Evolutionary conservation across 2,888 invertebrate species (phyloP).

Genomic region (Lathronympha strigana): DNA sequence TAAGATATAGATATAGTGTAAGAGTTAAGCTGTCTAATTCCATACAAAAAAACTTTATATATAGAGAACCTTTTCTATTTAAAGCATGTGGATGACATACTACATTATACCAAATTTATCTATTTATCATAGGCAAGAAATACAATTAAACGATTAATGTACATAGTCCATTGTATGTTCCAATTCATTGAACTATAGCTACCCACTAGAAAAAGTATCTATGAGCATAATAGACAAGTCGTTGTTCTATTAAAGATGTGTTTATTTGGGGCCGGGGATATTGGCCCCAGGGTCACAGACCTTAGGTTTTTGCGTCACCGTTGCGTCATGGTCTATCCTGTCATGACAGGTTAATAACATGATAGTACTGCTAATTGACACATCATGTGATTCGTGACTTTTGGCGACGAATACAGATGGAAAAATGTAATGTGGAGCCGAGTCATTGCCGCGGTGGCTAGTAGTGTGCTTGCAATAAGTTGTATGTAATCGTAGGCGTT

Average conservation of each 20-base stretch:
- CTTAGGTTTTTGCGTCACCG: slow-evolving; percentile 39
- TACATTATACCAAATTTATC: too few relatives aligned
- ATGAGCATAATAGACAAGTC: background rate
- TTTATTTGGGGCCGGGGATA: slow-evolving; percentile 42
- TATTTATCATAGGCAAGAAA: too few relatives aligned
- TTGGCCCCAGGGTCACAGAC: slow-evolving; percentile 43
- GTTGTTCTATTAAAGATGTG: slow-evolving; percentile 7
- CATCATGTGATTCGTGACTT: background rate
- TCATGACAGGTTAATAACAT: slow-evolving; percentile 19
- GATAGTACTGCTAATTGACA: slow-evolving; percentile 1
- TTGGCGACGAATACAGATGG: background rate
- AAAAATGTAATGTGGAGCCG: too few relatives aligned
- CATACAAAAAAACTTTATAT: too few relatives aligned
- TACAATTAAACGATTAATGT: background rate
- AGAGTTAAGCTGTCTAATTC: too few relatives aligned
- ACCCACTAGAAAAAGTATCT: slow-evolving; percentile 1
- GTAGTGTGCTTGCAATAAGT: too few relatives aligned
- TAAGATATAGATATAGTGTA: too few relatives aligned
- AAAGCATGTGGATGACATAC: too few relatives aligned
- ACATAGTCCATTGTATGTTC: slow-evolving; percentile 20
- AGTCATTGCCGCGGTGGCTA: too few relatives aligned
- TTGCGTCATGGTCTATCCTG: slow-evolving; percentile 33
- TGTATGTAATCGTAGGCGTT: too few relatives aligned
- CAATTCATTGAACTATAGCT: slow-evolving; percentile 23
- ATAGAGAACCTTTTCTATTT: too few relatives aligned